Evolutionary conservation across 1,140 invertebrate genomes (phyloP), one percentile per base, ranked within the genome.

Genomic region (Pseudomyrmex sp.): DNA sequence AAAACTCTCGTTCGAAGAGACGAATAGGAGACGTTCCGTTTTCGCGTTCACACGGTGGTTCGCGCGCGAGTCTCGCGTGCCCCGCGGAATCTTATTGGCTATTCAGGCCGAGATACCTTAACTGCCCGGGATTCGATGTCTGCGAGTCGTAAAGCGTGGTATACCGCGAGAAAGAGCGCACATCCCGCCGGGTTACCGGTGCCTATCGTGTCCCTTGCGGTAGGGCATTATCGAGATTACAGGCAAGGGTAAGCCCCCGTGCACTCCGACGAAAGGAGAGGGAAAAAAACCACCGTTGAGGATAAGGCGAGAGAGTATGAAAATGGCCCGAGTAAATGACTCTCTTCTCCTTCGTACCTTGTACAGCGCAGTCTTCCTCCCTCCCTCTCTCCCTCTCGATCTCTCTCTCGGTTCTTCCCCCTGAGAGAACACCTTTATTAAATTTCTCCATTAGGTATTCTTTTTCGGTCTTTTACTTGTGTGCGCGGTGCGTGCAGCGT

Each of bases 141-240:
- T 91, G 89, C 87, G 77, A 88, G 89, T 83, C 87, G 83, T 91
- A 89, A 91, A 91, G 85, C 89, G 88, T 89, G 82, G 84, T 84
- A 76, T 65, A 86, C 79, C 35, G 35, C 35, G 20, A 69, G 68
- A 83, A 72, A 73, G 73, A 20, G 79, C 69, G 62, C 75, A 59
- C 52, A 83, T 82, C 72, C 66, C 65, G 82, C 83, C 62, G 80
- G 69, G 84, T 88, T 85, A 82, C 46, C 73, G 52, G 73, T 80
- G 65, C 77, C 79, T 80, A 75, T 83, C 84, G 58, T 88, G 84
- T 85, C 82, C 72, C 73, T 89, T 89, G 86, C 85, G 83, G 80
- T 86, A 77, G 90, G 61, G 85, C 85, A 91, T 91, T 91, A 91
- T 88, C 82, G 90, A 90, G 90, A 91, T 91, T 91, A 89, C 88